Conservation (phyloP, 2,113 vertebrate species). For the Zosterops lateralis region DNA sequence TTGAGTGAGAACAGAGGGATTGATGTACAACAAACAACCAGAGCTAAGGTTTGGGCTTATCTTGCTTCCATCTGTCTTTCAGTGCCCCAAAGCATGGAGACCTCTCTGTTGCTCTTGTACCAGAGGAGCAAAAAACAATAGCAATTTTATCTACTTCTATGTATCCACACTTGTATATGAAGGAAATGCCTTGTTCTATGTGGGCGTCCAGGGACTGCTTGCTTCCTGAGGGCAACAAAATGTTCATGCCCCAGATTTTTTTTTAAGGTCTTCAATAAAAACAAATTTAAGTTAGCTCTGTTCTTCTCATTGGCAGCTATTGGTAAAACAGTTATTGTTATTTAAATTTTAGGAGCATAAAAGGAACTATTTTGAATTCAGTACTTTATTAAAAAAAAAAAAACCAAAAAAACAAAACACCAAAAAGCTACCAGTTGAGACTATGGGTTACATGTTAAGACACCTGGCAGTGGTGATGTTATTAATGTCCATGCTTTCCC, state of each 20-base stretch:
- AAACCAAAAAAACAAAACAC: too few species aligned
- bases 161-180: not conserved
- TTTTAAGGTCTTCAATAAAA: not conserved
- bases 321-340: not conserved
- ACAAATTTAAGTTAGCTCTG: not conserved
- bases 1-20: accelerated
- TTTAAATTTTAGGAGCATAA: not conserved
- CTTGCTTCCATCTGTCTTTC: not conserved
- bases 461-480: not conserved
- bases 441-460: not conserved
- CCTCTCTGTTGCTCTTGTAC: not conserved
- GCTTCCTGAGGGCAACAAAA: not conserved
- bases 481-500: not conserved
- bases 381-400: not conserved
- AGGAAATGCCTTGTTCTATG: not conserved
- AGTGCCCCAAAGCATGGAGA: not conserved
- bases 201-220: not conserved
- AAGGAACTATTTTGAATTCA: not conserved
- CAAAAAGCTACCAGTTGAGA: not conserved
- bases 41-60: not conserved
- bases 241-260: not conserved
- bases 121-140: not conserved
- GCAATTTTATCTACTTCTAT: not conserved
- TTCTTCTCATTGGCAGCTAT: not conserved
- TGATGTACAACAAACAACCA: not conserved